Evolutionary conservation across 1,140 invertebrate species (phyloP), one percentile per base, ranked within the genome.

Genomic region (Helicorthomorpha holstii): DNA sequence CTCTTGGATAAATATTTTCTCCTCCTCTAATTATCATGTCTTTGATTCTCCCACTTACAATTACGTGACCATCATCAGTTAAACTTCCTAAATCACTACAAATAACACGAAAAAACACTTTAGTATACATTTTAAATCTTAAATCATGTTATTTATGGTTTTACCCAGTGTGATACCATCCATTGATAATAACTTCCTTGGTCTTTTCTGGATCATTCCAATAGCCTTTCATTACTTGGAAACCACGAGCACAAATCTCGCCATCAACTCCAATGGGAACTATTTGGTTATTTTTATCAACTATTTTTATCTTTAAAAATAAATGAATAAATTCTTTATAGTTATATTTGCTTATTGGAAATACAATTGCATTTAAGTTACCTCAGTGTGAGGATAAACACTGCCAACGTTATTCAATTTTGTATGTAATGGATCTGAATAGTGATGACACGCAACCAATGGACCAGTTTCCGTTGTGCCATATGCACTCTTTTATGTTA

Each of bases 131-230:
- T n/a, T n/a, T n/a, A n/a, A n/a, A n/a, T n/a, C n/a, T n/a, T n/a
- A n/a, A n/a, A n/a, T n/a, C n/a, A n/a, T n/a, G n/a, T n/a, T n/a
- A n/a, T n/a, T n/a, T n/a, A n/a, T n/a, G n/a, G n/a, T n/a, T n/a
- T 72, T 73, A 88, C 85, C 90, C 93, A n/a, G 89, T 93, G 59
- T 77, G 77, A 7, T 94, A 72, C 94, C 94, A 97, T 19, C 77
- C 70, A 41, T 85, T 83, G 10, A 69, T 73, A 1, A 94, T 70
- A 0, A 75, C 75, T 56, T 85, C 77, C 22, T 68, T 75, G 0
- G 91, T 96, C 67, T 82, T 89, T 29, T 77, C 76, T 3, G 78
- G 72, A 59, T 95, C 88, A 2, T 75, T 70, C 79, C 81, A 93
- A 64, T 97, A 98, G 19, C 78, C 75, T 42, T 82, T 61, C 85